Base-by-base conservation (phyloP, 2,888 invertebrate species). In the Andrena dorsata region DNA sequence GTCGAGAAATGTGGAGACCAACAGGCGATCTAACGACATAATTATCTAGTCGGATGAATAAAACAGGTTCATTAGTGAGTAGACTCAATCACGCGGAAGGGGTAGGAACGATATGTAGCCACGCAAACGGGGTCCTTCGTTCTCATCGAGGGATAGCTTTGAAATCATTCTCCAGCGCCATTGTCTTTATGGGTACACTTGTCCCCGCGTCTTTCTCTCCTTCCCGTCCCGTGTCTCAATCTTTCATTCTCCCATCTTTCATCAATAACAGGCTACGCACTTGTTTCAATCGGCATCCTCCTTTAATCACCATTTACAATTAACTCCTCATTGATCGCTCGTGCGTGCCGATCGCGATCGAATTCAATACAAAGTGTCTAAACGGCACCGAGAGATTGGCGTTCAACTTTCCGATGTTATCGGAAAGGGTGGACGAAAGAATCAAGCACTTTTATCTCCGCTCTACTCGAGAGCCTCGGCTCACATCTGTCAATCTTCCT, bases 61-160 rank as follows among this genome's bases (percentile, higher is more conserved):
- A 56, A 56, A 56, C 53, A 3, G 20, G 2, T 26, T 56, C 56
- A 13, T 56, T 26, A 56, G 56, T 1, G 56, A 13, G 56, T 26
- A 56, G 56, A 10, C 10, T 56, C 10, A 10, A 23, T 20, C 56
- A 23, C 26, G 13, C 23, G 4, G 56, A 56, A 13, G 26, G 56
- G 26, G 23, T 26, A 41, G 26, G 8, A 56, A 26, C 10, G 56
- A 56, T 56, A 56, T 26, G 56, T 20, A 23, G 26, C 23, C 53
- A 56, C 10, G 53, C 56, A 65, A 63, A 65, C 56, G 73, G 64
- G 65, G 56, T 51, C 30, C 65, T 56, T 64, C 65, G 56, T 73
- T 56, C 65, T 65, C 73, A 63, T 65, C 73, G 73, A 63, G 41
- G 65, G 56, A 73, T 73, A 73, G 53, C 73, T 65, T 65, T 73